Evolutionary conservation across 2,888 invertebrate species (phyloP).

Genomic region (Aradus depressus): DNA sequence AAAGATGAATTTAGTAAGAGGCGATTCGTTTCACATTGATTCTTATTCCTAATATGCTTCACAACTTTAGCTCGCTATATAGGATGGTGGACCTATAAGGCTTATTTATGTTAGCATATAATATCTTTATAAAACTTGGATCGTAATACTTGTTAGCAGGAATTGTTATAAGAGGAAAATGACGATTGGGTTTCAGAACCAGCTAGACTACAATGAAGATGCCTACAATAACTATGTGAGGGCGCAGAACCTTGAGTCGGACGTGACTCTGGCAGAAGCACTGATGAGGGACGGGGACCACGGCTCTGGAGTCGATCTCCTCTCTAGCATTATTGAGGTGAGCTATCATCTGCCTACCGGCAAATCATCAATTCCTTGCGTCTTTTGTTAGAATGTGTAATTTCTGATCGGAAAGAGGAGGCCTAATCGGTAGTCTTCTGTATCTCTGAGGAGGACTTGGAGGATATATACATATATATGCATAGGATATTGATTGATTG

Average conservation of each 20-base stretch:
- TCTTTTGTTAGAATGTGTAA: background rate
- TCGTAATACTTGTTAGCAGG: too few relatives aligned
- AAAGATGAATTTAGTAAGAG: too few relatives aligned
- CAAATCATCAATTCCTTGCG: too few relatives aligned
- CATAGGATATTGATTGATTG: too few relatives aligned
- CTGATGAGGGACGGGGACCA: constrained; percentile 46
- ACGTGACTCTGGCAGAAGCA: constrained; percentile 53
- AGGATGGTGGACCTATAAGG: background rate
- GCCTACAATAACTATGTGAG: constrained; percentile 56
- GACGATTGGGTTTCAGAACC: constrained; percentile 41
- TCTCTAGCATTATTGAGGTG: constrained; percentile 58
- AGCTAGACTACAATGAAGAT: constrained; percentile 66
- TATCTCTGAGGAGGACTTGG: too few relatives aligned
- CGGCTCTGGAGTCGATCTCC: constrained; percentile 47
- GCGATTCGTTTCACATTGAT: too few relatives aligned
- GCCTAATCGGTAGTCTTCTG: too few relatives aligned
- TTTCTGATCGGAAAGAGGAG: background rate
- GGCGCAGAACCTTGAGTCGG: constrained; percentile 51
- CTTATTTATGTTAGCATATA: constrained; percentile 17
- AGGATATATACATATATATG: too few relatives aligned
- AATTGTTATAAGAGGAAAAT: too few relatives aligned
- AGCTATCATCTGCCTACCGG: background rate
- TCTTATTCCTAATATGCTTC: too few relatives aligned
- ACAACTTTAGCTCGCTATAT: too few relatives aligned
- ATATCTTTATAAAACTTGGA: too few relatives aligned